Conservation (phyloP, 2,888 invertebrate species). For the Volucella zonaria region DNA sequence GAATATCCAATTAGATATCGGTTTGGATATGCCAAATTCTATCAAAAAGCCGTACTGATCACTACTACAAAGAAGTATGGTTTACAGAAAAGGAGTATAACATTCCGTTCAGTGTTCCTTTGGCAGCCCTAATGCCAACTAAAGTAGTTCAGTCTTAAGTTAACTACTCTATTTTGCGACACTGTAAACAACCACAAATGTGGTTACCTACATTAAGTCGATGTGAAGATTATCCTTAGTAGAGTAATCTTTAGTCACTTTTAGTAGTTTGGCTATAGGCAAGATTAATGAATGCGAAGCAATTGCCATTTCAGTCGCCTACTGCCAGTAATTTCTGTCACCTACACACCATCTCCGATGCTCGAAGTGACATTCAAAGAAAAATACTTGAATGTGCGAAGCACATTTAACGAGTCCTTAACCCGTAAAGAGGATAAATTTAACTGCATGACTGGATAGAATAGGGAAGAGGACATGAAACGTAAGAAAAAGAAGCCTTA, state of each 20-base stretch:
- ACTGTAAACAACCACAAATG: neutral
- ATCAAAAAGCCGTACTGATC: no score
- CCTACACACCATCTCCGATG: no score
- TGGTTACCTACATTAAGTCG: slow-evolving; percentile 47
- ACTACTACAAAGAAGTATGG: no score
- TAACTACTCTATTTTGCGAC: neutral
- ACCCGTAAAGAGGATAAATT: slow-evolving; percentile 67
- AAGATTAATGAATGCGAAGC: slow-evolving; percentile 60
- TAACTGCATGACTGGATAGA: slow-evolving; percentile 55
- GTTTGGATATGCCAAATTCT: no score
- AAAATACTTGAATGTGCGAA: neutral
- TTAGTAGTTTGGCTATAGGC: slow-evolving; percentile 51
- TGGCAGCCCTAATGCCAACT: no score
- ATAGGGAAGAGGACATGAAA: slow-evolving; percentile 54
- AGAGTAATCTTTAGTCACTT: slow-evolving; percentile 58
- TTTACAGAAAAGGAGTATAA: no score
- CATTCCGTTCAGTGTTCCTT: no score
- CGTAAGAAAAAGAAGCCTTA: slow-evolving; percentile 11
- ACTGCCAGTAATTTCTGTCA: no score
- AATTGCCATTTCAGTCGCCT: slow-evolving; percentile 26
- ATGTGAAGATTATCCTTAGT: slow-evolving; percentile 37
- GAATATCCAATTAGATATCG: no score
- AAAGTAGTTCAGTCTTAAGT: neutral
- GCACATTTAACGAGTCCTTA: slow-evolving; percentile 67
- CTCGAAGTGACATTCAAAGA: neutral